These are phyloP conservation scores for Ophion ellenae DNA, from an alignment of 2,888 invertebrate species.

Conservation along the genomic window DNA sequence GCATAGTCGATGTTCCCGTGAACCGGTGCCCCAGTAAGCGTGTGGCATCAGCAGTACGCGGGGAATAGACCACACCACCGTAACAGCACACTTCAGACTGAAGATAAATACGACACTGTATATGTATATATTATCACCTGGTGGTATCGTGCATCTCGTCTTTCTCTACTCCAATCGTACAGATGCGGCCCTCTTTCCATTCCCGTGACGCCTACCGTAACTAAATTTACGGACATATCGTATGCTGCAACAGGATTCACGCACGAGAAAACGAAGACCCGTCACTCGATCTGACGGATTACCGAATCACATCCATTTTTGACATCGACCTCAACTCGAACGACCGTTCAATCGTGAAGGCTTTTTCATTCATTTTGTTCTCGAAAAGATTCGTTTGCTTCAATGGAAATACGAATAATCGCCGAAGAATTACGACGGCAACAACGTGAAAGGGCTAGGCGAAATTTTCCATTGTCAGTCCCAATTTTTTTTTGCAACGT, in stretches of 20 bases:
- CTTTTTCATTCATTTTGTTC: neutral
- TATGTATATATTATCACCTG: slow-evolving; percentile 21
- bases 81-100: slow-evolving; percentile 44
- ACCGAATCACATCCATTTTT: neutral
- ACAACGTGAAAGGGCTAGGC: too few relatives aligned
- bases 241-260: slow-evolving; percentile 17
- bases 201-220: neutral
- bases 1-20: slow-evolving; percentile 46
- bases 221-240: slow-evolving; percentile 23
- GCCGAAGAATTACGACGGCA: too few relatives aligned
- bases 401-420: neutral
- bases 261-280: slow-evolving; percentile 11
- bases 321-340: neutral
- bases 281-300: slow-evolving; percentile 7
- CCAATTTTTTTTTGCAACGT: too few relatives aligned
- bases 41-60: slow-evolving; percentile 36
- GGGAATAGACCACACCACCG: slow-evolving; percentile 37
- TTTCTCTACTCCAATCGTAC: slow-evolving; percentile 30
- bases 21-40: slow-evolving; percentile 38
- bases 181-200: neutral
- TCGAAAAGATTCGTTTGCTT: neutral
- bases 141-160: slow-evolving; percentile 16
- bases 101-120: slow-evolving; percentile 50
- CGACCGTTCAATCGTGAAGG: neutral
- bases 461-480: too few relatives aligned